phyloP scores from a whole-genome alignment of 2,113 vertebrate species.

The Passer domesticus region DNA sequence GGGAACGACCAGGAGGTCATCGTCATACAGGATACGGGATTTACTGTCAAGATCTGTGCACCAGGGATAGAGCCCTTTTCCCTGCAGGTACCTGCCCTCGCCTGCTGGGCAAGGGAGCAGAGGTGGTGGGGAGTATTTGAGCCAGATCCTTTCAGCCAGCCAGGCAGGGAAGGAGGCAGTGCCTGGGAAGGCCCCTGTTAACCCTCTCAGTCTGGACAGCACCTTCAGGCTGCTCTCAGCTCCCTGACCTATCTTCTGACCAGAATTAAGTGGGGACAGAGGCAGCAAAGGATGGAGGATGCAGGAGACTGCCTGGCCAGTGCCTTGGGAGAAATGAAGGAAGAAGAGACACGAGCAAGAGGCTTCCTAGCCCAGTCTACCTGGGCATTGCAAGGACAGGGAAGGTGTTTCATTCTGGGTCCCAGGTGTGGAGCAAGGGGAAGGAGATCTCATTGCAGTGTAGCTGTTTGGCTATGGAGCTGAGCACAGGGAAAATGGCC shows the following conservation, averaged over 20 bases:
- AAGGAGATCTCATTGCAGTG: background rate
- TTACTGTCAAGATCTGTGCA: conserved; percentile 94
- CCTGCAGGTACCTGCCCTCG: conserved; percentile 80
- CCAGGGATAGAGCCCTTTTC: conserved; percentile 93
- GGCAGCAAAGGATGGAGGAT: background rate
- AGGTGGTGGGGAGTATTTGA: background rate
- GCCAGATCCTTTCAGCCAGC: background rate
- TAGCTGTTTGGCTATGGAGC: background rate
- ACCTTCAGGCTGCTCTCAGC: background rate
- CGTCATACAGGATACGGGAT: conserved; percentile 98
- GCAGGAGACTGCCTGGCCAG: background rate
- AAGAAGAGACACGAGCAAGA: background rate
- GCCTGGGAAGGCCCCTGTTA: background rate
- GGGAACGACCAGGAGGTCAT: conserved; percentile 96
- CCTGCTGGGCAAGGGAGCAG: background rate
- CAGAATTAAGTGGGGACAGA: background rate
- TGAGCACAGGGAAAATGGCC: background rate
- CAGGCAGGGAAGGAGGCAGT: background rate
- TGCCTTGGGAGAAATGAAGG: background rate
- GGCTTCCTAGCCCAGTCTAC: background rate
- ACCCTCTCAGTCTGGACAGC: background rate
- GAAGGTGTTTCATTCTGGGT: background rate
- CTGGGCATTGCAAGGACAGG: background rate
- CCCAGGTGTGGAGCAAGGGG: background rate
- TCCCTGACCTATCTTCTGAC: background rate